Evolutionary conservation across 92 coral and sea anemone genomes (phyloP).

Genomic region (Zoanthus gigantus): DNA sequence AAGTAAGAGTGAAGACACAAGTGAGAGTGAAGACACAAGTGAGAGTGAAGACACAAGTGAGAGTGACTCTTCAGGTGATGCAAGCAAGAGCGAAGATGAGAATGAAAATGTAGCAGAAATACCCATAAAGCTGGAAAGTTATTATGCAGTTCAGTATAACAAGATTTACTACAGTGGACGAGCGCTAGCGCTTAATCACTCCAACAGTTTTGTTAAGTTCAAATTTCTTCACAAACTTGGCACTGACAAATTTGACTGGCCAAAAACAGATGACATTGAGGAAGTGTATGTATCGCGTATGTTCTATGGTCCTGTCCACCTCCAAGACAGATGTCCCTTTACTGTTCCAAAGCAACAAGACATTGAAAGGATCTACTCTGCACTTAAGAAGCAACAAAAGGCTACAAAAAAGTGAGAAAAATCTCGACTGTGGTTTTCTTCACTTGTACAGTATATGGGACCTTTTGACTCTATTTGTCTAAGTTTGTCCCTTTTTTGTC

Average conservation of each 20-base stretch:
- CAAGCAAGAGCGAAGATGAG: conserved; percentile 6
- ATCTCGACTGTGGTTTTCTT: not conserved
- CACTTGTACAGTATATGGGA: conserved; percentile 11
- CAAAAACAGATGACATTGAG: conserved; percentile 12
- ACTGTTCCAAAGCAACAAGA: conserved; percentile 17
- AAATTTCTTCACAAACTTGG: conserved; percentile 17
- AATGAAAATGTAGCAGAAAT: conserved; percentile 4
- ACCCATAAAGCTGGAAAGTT: conserved; percentile 1
- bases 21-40: not conserved
- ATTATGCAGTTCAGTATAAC: conserved; percentile 20
- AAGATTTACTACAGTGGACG: conserved; percentile 13
- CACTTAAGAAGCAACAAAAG: not conserved
- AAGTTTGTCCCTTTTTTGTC: no score
- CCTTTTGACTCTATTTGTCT: not conserved
- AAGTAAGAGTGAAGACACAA: conserved; percentile 29
- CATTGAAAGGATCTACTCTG: conserved; percentile 25
- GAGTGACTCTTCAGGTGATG: not conserved
- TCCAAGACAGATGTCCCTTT: conserved; percentile 28
- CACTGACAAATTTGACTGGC: conserved; percentile 25
- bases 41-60: not conserved
- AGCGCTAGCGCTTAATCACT: not conserved
- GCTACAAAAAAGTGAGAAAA: conserved; percentile 1
- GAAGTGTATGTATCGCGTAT: not conserved
- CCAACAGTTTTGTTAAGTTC: not conserved
- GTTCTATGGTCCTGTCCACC: conserved; percentile 38